Evolutionary conservation across 1,140 invertebrate species (phyloP).

Genomic region (Leptinotarsa defecta): DNA sequence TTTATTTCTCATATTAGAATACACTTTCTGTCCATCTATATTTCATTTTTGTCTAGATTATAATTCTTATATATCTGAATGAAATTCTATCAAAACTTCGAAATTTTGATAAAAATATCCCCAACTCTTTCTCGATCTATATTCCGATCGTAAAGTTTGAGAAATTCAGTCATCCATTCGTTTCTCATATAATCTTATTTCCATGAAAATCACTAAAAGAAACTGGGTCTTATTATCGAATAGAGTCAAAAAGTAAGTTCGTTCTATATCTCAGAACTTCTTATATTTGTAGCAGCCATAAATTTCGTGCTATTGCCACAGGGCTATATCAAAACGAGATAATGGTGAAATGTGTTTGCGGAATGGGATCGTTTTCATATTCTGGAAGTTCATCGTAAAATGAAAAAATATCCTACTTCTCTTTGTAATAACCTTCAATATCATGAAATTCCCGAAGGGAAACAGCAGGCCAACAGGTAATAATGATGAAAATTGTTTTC

Average conservation of each 20-base stretch:
- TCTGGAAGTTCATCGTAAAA: too few species aligned
- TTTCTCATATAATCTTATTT: neutral
- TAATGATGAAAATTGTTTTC: too few species aligned
- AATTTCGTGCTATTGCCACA: constrained; percentile 8
- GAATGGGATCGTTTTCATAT: too few species aligned
- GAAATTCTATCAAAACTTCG: too few species aligned
- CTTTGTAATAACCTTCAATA: too few species aligned
- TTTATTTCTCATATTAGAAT: too few species aligned
- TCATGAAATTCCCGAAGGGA: too few species aligned
- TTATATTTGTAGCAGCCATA: constrained; percentile 14
- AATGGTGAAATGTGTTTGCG: neutral
- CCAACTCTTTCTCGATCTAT: neutral
- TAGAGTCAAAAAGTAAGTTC: constrained; percentile 9
- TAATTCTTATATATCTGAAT: too few species aligned
- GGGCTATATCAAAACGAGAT: constrained; percentile 7
- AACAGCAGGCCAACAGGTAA: too few species aligned
- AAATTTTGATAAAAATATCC: neutral
- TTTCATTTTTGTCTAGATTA: too few species aligned
- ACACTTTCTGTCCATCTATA: too few species aligned
- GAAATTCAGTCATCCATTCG: neutral
- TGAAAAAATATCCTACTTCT: too few species aligned
- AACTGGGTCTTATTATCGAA: constrained; percentile 21
- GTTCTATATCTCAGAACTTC: constrained; percentile 7
- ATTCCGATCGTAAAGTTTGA: neutral
- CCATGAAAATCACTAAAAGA: constrained; percentile 13